These are phyloP conservation scores for Doryteuthis pealeii DNA, from an alignment of 1,140 invertebrate genomes.

Conservation along the genomic window DNA sequence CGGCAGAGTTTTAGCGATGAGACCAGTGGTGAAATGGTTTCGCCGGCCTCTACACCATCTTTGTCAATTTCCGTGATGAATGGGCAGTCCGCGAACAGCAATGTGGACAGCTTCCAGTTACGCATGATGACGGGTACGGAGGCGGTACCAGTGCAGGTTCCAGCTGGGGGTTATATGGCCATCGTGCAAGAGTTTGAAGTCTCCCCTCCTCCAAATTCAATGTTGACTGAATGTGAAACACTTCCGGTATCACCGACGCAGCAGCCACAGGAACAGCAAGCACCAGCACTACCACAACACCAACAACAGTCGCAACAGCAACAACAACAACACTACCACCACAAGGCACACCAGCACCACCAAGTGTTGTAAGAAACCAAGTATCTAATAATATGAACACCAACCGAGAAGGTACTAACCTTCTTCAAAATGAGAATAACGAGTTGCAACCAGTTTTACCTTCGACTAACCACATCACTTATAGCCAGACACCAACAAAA, in stretches of 20 bases:
- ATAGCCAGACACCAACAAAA: too few relatives aligned
- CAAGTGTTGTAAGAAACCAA: too few relatives aligned
- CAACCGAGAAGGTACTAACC: too few relatives aligned
- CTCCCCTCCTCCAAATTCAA: background rate
- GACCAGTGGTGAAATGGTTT: background rate
- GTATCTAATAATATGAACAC: too few relatives aligned
- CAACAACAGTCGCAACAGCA: background rate
- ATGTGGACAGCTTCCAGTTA: background rate
- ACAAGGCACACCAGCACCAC: too few relatives aligned
- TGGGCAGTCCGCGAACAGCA: too few relatives aligned
- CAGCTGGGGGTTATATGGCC: background rate
- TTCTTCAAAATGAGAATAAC: too few relatives aligned
- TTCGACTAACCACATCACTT: too few relatives aligned
- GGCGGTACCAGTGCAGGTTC: background rate
- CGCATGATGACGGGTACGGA: background rate
- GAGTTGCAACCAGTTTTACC: too few relatives aligned
- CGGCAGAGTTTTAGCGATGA: background rate
- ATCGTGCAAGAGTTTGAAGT: background rate
- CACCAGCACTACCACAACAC: background rate
- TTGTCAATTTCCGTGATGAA: too few relatives aligned
- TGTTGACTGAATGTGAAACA: background rate
- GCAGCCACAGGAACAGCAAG: background rate
- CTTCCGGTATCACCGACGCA: background rate
- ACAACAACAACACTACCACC: background rate
- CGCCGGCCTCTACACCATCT: too few relatives aligned